Evolutionary conservation across 2,113 vertebrate genomes (phyloP).

Genomic region (Silurus asotus): DNA sequence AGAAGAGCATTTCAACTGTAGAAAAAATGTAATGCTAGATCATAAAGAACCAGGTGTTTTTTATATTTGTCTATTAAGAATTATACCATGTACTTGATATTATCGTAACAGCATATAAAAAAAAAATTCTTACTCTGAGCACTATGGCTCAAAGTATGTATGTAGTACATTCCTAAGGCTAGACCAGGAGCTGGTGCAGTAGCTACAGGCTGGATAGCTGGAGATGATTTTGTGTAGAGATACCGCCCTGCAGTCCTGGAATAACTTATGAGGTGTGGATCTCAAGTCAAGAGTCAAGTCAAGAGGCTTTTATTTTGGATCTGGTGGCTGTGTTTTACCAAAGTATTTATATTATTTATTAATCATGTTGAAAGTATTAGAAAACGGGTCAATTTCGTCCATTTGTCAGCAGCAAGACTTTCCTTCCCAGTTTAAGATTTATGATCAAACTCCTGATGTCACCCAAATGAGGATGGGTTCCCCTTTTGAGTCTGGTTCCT

Average conservation of each 20-base stretch:
- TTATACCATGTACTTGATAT: background rate
- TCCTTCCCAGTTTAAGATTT: too few species aligned
- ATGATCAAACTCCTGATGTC: too few species aligned
- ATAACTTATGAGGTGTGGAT: conserved; percentile 56
- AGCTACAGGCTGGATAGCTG: conserved; percentile 47
- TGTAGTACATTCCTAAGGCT: conserved; percentile 49
- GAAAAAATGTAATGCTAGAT: conserved; percentile 34
- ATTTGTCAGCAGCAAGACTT: background rate
- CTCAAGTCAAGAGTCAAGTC: too few species aligned
- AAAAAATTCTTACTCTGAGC: background rate
- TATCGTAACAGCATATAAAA: background rate
- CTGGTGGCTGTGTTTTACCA: background rate
- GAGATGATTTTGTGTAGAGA: conserved; percentile 57
- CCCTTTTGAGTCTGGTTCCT: too few species aligned
- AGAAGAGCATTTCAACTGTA: conserved; percentile 53
- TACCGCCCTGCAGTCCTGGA: conserved; percentile 54
- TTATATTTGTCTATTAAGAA: background rate
- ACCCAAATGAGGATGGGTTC: too few species aligned
- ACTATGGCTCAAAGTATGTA: conserved; percentile 50
- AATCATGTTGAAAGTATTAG: too few species aligned
- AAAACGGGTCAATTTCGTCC: too few species aligned
- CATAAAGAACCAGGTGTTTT: conserved; percentile 47
- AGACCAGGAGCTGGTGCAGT: conserved; percentile 60
- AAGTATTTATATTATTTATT: background rate
- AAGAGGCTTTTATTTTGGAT: too few species aligned